Evolutionary conservation across 2,113 vertebrate species (phyloP), one percentile per base, ranked within the genome.

Genomic region (Mola mola): DNA sequence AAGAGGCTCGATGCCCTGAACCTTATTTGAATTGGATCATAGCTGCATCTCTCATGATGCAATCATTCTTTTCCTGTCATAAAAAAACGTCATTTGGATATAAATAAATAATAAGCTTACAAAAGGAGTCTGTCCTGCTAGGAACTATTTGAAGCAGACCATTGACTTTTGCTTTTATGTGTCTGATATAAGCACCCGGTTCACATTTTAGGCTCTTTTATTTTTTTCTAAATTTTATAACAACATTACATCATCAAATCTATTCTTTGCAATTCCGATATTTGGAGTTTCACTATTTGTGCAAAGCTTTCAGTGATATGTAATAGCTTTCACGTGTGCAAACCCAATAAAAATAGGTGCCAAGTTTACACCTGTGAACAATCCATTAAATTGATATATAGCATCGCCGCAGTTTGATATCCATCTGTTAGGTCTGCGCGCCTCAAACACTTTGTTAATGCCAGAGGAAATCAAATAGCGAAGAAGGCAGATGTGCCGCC

Each of bases 11-110:
- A 26, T 22, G 70, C 57, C 50, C 20, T 22, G 60, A 74, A 68
- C 64, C 66, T 71, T 52, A 79, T 83, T 72, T 74, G 62, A 83
- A 74, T 75, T 62, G 36, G 41, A 71, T 65, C 60, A 71, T 47
- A 19, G 11, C 8, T 36, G 49, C 34, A 66, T 67, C 34, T 21
- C 58, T 61, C 21, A 1, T 48, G 52, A 66, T 13, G 9, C 21
- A 4, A 29, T 21, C 19, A 64, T 44, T 55, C 36, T 58, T 43
- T 31, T 50, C 21, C 61, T 61, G 41, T 74, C 69, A 65, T 34
- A 67, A 62, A 74, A 63, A n/a, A n/a, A n/a, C 52, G 19, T 6
- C 4, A 61, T 58, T 56, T 55, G 41, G 37, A 50, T 20, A 36
- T 46, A 8, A 46, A 36, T 46, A 15, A 41, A 60, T 56, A 26